These are phyloP conservation scores for Endomychus coccineus DNA, from an alignment of 2,888 invertebrate species.

Conservation along the genomic window DNA sequence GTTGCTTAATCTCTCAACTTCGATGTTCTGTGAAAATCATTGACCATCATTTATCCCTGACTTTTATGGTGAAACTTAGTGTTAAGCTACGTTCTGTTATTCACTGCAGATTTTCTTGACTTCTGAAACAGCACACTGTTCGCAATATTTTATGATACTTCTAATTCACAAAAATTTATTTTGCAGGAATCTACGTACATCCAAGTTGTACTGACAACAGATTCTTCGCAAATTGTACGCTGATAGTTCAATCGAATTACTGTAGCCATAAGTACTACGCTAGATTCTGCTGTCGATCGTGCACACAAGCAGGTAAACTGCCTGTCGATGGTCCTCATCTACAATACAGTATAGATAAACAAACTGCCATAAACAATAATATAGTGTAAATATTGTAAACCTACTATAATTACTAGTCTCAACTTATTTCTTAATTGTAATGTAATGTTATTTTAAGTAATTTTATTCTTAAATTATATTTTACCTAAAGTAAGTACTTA, in stretches of 20 bases:
- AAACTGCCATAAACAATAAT: conserved; percentile 30
- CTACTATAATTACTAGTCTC: conserved; percentile 26
- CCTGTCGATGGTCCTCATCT: conserved; percentile 46
- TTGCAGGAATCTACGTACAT: conserved; percentile 63
- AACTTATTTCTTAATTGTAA: conserved; percentile 12
- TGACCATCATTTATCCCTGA: too few relatives aligned
- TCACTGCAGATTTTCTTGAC: too few relatives aligned
- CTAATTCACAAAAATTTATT: too few relatives aligned
- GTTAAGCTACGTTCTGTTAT: too few relatives aligned
- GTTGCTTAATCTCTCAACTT: too few relatives aligned
- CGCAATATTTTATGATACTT: too few relatives aligned
- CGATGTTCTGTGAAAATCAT: too few relatives aligned
- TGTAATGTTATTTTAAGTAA: conserved; percentile 10
- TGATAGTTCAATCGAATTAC: conserved; percentile 77
- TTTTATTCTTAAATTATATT: conserved; percentile 13
- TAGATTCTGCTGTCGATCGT: conserved; percentile 88
- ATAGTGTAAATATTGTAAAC: conserved; percentile 23
- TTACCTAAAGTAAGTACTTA: too few relatives aligned
- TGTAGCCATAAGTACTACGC: conserved; percentile 90
- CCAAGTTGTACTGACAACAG: conserved; percentile 80
- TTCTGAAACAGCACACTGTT: too few relatives aligned
- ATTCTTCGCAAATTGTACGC: conserved; percentile 80
- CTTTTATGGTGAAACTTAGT: too few relatives aligned
- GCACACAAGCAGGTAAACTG: conserved; percentile 78
- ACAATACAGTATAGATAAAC: conserved; percentile 27